Evolutionary conservation across 2,888 invertebrate species (phyloP).

Genomic region (Idaea biselata): DNA sequence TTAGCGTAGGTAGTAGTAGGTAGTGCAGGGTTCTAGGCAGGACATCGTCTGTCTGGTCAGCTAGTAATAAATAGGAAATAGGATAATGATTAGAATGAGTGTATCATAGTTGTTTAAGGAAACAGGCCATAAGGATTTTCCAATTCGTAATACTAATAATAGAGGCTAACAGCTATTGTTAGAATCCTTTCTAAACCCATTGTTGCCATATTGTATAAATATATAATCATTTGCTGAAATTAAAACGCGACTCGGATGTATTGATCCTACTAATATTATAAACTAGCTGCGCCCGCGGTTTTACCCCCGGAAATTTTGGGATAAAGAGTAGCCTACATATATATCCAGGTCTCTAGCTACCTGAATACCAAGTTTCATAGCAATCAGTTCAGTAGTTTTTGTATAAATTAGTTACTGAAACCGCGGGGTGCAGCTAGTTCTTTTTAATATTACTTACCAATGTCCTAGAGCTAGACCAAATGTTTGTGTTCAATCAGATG

Average conservation of each 20-base stretch:
- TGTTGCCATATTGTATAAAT: not conserved
- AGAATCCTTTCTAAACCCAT: not conserved
- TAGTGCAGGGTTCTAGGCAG: too few relatives aligned
- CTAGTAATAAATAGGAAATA: not conserved
- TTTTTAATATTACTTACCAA: not conserved
- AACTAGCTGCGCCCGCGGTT: too few relatives aligned
- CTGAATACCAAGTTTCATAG: too few relatives aligned
- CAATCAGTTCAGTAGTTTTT: too few relatives aligned
- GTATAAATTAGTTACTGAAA: too few relatives aligned
- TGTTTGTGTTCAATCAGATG: not conserved
- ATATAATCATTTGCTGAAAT: not conserved
- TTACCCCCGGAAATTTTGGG: too few relatives aligned
- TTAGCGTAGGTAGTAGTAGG: too few relatives aligned
- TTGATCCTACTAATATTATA: too few relatives aligned
- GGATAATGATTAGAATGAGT: not conserved
- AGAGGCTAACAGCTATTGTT: too few relatives aligned
- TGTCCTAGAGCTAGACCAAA: not conserved
- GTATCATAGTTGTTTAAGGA: not conserved
- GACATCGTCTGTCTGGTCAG: too few relatives aligned
- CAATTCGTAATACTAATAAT: not conserved
- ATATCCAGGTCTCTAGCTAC: too few relatives aligned
- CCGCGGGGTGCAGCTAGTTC: not conserved
- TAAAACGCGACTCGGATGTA: not conserved
- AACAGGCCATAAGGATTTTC: not conserved
- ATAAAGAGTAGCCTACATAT: too few relatives aligned